phyloP scores from a whole-genome alignment of 2,888 invertebrate species.

The Rhynchonema sp. region DNA sequence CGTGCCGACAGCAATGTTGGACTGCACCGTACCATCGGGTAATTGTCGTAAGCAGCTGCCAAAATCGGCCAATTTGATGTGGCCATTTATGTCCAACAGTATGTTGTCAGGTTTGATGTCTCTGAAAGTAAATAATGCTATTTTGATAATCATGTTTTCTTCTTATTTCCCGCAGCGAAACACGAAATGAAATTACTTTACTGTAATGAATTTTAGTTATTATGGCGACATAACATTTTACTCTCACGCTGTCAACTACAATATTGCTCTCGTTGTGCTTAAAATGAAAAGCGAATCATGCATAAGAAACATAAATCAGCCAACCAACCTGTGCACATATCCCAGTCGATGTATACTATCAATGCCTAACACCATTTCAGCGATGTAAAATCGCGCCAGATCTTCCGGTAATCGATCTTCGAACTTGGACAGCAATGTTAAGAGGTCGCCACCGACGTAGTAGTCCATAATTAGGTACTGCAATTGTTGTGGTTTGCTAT shows the following conservation, averaged over 20 bases:
- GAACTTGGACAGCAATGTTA: conserved; percentile 90
- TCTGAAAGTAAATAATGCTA: conserved; percentile 48
- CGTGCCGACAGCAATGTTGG: conserved; percentile 94
- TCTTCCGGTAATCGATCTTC: conserved; percentile 95
- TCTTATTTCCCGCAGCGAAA: too few relatives aligned
- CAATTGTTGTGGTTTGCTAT: too few relatives aligned
- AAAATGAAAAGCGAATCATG: too few relatives aligned
- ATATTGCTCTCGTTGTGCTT: too few relatives aligned
- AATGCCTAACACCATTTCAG: conserved; percentile 91
- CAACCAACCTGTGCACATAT: conserved; percentile 66
- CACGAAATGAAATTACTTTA: too few relatives aligned
- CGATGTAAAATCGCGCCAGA: conserved; percentile 43
- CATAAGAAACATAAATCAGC: too few relatives aligned
- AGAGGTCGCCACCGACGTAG: conserved; percentile 92
- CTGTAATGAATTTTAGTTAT: too few relatives aligned
- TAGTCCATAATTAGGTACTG: conserved; percentile 99
- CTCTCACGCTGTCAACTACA: too few relatives aligned
- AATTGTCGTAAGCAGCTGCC: conserved; percentile 45
- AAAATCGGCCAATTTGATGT: conserved; percentile 91
- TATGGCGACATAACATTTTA: too few relatives aligned
- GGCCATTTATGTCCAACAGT: conserved; percentile 79
- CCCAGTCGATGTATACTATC: conserved; percentile 82
- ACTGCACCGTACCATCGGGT: conserved; percentile 46
- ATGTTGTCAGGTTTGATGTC: conserved; percentile 99
- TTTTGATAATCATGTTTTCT: too few relatives aligned